phyloP scores from a whole-genome alignment of 2,113 vertebrate genomes.

The Riparia riparia region DNA sequence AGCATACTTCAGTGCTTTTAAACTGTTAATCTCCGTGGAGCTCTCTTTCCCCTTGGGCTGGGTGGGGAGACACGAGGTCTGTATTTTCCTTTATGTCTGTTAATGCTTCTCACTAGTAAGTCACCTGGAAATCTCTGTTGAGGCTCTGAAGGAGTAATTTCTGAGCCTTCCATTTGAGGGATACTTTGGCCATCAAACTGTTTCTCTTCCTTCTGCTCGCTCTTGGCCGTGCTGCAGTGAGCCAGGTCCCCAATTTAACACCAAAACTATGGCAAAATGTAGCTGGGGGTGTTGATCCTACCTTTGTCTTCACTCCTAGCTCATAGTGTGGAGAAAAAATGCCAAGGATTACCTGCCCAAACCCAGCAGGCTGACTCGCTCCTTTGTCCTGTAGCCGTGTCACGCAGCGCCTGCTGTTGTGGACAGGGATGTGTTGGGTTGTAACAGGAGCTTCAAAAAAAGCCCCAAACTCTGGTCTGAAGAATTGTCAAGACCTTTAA shows the following conservation, averaged over 20 bases:
- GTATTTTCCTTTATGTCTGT: neutral
- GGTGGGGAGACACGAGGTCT: neutral
- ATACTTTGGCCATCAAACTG: neutral
- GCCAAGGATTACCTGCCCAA: neutral
- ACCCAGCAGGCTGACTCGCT: neutral
- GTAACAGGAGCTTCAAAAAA: neutral
- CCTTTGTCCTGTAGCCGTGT: neutral
- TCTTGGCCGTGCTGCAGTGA: neutral
- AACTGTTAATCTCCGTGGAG: neutral
- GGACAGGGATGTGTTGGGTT: rapidly evolving
- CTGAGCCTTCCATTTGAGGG: neutral
- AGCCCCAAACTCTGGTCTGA: neutral
- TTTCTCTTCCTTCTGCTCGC: neutral
- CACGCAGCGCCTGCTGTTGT: rapidly evolving
- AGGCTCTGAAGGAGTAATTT: neutral
- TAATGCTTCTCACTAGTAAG: neutral
- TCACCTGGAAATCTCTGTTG: neutral
- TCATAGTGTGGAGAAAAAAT: neutral
- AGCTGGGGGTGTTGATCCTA: neutral
- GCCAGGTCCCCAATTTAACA: neutral
- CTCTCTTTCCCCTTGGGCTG: neutral
- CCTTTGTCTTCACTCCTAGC: neutral
- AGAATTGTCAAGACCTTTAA: neutral
- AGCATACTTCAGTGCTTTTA: neutral
- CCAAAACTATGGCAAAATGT: neutral